A percentile compares a stretch with the other conserved stretches of the same genome.
Conservation (phyloP, 1,140 invertebrate species). For the Plodia interpunctella region DNA sequence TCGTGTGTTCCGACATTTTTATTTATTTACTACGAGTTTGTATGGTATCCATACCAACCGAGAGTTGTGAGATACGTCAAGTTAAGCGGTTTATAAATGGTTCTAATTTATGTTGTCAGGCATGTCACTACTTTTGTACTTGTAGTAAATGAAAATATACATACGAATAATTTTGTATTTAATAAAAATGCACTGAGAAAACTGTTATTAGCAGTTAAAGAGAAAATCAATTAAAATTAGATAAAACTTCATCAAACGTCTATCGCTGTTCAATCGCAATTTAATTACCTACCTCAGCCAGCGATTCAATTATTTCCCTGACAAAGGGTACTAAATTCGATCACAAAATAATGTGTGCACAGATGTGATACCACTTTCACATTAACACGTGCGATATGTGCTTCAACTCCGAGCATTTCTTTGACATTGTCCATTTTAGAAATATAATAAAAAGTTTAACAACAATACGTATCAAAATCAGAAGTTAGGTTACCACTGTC, state of each 20-base stretch:
- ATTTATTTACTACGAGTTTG: conserved; percentile 49
- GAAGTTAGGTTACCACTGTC: no score
- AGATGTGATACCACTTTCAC: not conserved
- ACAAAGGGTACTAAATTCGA: conserved; percentile 32
- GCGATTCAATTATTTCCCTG: conserved; percentile 14
- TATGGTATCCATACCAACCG: conserved; percentile 44
- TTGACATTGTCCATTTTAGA: no score
- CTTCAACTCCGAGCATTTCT: no score
- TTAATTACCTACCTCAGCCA: not conserved
- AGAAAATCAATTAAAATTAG: not conserved
- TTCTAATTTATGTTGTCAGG: no score
- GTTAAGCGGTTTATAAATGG: no score
- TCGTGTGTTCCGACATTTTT: conserved; percentile 57
- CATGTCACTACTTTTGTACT: no score
- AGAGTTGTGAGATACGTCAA: conserved; percentile 33
- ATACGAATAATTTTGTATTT: not conserved
- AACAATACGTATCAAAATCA: no score
- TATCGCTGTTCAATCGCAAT: not conserved
- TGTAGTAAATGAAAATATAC: no score
- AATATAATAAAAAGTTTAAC: no score
- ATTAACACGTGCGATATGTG: no score
- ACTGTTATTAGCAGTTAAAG: not conserved
- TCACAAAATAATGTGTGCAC: conserved; percentile 7
- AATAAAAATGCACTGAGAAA: no score
- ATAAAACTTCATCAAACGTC: conserved; percentile 1